These are phyloP conservation scores for Oscheius myriophilus DNA, from an alignment of 2,888 invertebrate genomes.

Conservation along the genomic window DNA sequence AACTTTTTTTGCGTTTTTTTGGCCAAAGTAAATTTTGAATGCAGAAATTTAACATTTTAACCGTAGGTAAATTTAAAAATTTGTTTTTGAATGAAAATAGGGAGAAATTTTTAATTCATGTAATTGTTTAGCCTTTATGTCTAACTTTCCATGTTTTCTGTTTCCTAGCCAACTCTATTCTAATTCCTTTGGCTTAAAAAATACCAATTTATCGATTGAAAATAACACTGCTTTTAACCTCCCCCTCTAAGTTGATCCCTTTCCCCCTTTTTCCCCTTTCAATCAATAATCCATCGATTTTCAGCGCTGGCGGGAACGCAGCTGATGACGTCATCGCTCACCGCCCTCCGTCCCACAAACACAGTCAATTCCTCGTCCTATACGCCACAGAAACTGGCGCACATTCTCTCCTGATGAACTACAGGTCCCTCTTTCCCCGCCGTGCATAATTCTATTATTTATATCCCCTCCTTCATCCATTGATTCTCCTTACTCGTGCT, in stretches of 20 bases:
- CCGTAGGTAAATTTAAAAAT: too few relatives aligned
- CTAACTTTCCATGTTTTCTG: too few relatives aligned
- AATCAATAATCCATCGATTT: neutral
- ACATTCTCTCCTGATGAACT: constrained; percentile 20
- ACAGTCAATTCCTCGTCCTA: constrained; percentile 18
- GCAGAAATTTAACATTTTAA: too few relatives aligned
- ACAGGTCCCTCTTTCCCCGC: neutral
- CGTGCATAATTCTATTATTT: constrained; percentile 14
- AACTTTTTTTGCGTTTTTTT: too few relatives aligned
- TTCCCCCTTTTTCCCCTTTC: neutral
- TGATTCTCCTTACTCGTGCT: constrained; percentile 33
- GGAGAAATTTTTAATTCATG: too few relatives aligned
- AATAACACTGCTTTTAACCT: too few relatives aligned
- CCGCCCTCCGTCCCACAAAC: constrained; percentile 9
- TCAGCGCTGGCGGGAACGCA: constrained; percentile 28
- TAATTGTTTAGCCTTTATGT: too few relatives aligned
- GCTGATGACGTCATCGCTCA: constrained; percentile 25
- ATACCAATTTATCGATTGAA: too few relatives aligned
- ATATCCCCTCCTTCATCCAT: neutral
- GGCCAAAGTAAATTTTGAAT: too few relatives aligned
- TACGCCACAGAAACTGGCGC: constrained; percentile 26
- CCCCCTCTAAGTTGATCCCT: neutral
- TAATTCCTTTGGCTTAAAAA: too few relatives aligned
- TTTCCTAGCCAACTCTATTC: too few relatives aligned
- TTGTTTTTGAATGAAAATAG: too few relatives aligned